Conservation (phyloP, 2,113 vertebrate genomes). For the Hippoglossus stenolepis region DNA sequence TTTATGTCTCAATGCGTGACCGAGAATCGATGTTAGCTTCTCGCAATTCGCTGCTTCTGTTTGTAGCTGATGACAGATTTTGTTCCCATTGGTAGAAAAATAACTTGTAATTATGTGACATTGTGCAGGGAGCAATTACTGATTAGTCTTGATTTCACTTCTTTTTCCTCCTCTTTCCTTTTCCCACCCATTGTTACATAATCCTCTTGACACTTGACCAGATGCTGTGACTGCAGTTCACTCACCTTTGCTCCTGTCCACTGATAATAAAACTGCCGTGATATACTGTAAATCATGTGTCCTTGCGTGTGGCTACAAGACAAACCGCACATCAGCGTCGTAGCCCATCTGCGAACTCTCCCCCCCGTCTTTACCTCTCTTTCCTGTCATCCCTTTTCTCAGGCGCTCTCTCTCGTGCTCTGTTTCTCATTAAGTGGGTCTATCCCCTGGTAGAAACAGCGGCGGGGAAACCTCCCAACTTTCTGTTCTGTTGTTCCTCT, state of each 20-base stretch:
- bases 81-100: background rate
- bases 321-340: background rate
- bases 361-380: background rate
- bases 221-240: background rate
- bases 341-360: slow-evolving; percentile 7
- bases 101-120: background rate
- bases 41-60: background rate
- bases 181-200: background rate
- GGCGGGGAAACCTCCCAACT: slow-evolving; percentile 40
- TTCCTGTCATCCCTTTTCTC: background rate
- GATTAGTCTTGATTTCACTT: no score
- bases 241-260: slow-evolving; percentile 6
- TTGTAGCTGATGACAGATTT: background rate
- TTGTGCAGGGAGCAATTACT: background rate
- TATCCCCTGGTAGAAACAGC: slow-evolving; percentile 27
- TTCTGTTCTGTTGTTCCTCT: slow-evolving; percentile 53
- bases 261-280: background rate
- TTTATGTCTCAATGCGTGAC: background rate
- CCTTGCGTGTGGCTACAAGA: background rate
- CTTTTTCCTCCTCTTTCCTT: background rate
- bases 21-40: background rate
- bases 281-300: background rate
- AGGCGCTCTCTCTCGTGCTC: slow-evolving; percentile 37
- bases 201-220: slow-evolving; percentile 9
- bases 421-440: slow-evolving; percentile 53